Conservation (phyloP, 2,888 invertebrate species). For the Dugesia japonica region DNA sequence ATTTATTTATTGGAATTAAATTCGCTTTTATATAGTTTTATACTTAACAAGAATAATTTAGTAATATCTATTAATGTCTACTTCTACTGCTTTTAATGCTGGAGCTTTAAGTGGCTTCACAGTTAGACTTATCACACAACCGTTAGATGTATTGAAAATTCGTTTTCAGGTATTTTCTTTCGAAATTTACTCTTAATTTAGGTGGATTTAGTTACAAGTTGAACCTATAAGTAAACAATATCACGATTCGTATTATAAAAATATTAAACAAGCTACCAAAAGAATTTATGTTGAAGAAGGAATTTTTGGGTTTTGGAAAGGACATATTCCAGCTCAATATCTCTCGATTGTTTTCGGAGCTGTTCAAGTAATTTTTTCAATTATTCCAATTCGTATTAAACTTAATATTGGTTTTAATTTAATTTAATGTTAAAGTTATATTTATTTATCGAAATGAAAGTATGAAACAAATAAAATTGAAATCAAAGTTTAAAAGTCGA, state of each 20-base stretch:
- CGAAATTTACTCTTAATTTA: background rate
- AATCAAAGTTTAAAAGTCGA: too few species aligned
- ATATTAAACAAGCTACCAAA: background rate
- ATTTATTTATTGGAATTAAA: too few species aligned
- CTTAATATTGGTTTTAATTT: too few species aligned
- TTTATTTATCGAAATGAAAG: too few species aligned
- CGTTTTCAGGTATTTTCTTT: constrained; percentile 58
- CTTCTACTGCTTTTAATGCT: constrained; percentile 47
- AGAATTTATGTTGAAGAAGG: constrained; percentile 12
- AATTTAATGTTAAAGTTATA: too few species aligned
- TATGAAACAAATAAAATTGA: too few species aligned
- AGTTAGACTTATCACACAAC: constrained; percentile 64
- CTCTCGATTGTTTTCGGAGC: constrained; percentile 1
- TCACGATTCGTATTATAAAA: background rate
- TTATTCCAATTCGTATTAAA: too few species aligned
- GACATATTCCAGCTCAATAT: constrained; percentile 26
- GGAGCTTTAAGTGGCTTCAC: constrained; percentile 64
- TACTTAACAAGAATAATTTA: too few species aligned
- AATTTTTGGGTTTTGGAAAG: constrained; percentile 9
- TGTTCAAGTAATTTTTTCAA: background rate
- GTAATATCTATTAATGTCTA: too few species aligned
- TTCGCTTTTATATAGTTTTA: too few species aligned
- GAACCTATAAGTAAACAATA: background rate
- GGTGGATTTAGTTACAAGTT: constrained; percentile 20
- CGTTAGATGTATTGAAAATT: constrained; percentile 79